These are phyloP conservation scores for Molanna angustata DNA, from an alignment of 2,888 invertebrate species.

Conservation along the genomic window DNA sequence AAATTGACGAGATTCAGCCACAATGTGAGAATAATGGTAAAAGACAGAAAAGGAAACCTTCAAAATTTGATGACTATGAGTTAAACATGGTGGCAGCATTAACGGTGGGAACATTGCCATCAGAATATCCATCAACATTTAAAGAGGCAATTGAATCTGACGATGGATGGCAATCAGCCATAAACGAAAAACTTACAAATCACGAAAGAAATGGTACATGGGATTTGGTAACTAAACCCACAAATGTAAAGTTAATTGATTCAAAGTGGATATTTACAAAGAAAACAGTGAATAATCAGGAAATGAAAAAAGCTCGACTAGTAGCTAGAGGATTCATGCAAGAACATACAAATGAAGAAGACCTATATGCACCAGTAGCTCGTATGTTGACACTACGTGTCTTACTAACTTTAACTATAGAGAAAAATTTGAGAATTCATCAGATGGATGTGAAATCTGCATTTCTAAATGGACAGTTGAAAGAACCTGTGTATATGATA, in stretches of 20 bases:
- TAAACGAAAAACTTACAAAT: background rate
- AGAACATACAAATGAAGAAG: background rate
- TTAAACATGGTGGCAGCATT: too few relatives aligned
- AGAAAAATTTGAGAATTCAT: background rate
- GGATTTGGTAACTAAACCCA: background rate
- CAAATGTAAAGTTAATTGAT: background rate
- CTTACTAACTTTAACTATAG: background rate
- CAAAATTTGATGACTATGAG: constrained; percentile 1
- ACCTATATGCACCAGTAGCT: background rate
- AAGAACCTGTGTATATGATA: background rate
- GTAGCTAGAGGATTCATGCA: constrained; percentile 1
- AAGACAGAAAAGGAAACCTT: too few relatives aligned
- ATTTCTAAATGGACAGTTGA: background rate
- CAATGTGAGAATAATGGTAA: too few relatives aligned
- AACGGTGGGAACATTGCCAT: too few relatives aligned
- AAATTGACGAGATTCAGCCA: too few relatives aligned
- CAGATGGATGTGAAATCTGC: background rate
- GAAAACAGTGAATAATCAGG: background rate
- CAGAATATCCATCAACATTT: too few relatives aligned
- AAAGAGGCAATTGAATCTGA: background rate
- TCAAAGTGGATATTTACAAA: background rate
- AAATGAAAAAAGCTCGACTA: constrained; percentile 1
- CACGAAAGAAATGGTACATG: background rate
- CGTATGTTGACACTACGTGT: background rate
- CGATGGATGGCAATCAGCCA: background rate